Percentiles rank a stretch among this genome's conserved stretches.
Conservation (phyloP, 2,797 vertebrate genomes). For the Sebastiscus albofasciatus region DNA sequence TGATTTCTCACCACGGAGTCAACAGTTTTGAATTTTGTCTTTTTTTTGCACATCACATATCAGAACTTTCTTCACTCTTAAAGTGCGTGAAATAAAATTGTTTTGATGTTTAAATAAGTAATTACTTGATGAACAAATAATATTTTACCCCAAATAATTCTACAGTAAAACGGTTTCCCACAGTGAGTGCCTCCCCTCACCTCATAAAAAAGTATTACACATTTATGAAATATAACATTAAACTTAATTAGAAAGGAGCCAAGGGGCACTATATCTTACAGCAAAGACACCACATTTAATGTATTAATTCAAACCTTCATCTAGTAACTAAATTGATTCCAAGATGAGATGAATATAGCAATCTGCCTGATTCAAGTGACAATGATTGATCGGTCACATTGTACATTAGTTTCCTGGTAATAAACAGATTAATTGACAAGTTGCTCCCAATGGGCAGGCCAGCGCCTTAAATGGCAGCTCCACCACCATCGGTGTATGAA, state of each 20-base stretch:
- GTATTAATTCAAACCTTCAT: neutral
- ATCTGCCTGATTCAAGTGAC: neutral
- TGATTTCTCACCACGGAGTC: neutral
- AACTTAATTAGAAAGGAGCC: neutral
- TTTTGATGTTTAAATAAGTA: neutral
- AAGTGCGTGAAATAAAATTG: neutral
- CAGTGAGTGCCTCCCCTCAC: neutral
- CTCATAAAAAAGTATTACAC: neutral
- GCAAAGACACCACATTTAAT: neutral
- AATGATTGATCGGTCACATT: neutral
- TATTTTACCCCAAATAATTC: neutral
- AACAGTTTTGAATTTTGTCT: neutral
- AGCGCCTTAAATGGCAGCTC: neutral
- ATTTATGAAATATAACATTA: neutral
- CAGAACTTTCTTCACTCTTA: neutral
- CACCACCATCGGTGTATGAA: neutral
- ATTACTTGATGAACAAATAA: neutral
- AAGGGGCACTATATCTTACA: neutral
- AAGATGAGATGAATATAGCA: neutral
- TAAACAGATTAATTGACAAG: neutral
- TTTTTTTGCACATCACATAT: neutral
- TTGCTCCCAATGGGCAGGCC: neutral
- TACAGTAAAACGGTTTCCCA: neutral
- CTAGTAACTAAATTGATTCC: neutral
- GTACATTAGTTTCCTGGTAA: neutral